Evolutionary conservation across 2,113 vertebrate genomes (phyloP), one percentile per base, ranked within the genome.

Genomic region (Pycnonotus jocosus): DNA sequence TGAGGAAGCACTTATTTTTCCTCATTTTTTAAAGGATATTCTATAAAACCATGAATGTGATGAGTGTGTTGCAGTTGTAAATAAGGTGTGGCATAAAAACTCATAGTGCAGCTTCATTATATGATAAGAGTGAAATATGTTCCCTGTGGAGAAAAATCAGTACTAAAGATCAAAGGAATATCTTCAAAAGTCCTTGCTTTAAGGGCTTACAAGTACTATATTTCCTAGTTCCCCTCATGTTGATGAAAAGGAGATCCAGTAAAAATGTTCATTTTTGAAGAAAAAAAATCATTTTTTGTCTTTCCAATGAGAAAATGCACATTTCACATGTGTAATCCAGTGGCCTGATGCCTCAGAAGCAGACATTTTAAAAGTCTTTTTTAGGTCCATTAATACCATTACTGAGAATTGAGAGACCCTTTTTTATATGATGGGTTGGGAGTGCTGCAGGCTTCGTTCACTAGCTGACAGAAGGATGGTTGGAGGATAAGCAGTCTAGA

Each of bases 11-110:
- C 31, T 94, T 92, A 14, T 38, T 91, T 89, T 92, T 58, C 45
- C 19, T 79, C 30, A 17, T 78, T 57, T 19, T 96, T 48, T 94
- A 62, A 92, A 73, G n/a, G 20, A 24, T 77, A 30, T 24, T 81
- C 19, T 86, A 68, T 64, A 81, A 92, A 47, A 89, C 1, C 13
- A 70, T 40, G 20, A 25, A 83, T 51, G 42, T 58, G 12, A 91
- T 90, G 33, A 35, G 86, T 73, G 37, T 57, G 7, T 44, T 92
- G 22, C 20, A 68, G 90, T 97, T 66, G 33, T 91, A 95, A 95
- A 92, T 86, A 93, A 64, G 56, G 73, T 73, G 47, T 80, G 74
- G 30, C 69, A 88, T 92, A 95, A 93, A 88, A 84, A 54, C 33
- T 44, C 84, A 38, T 66, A 69, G 92, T 82, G 31, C 42, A 18